Evolutionary conservation across 2,888 invertebrate species (phyloP).

Genomic region (Coelinius sp.): DNA sequence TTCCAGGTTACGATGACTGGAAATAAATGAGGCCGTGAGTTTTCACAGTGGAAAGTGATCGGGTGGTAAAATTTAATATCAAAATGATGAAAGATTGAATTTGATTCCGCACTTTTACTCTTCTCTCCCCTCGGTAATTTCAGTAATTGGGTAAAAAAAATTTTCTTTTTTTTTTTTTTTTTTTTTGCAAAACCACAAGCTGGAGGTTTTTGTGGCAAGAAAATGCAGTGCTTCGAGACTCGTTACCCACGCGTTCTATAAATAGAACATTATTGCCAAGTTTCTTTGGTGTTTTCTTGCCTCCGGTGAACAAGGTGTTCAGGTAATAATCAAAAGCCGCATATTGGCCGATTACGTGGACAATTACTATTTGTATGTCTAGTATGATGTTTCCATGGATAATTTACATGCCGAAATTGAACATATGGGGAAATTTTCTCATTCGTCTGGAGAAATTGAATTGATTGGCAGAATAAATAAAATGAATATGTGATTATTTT

Average conservation of each 20-base stretch:
- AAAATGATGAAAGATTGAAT: slow-evolving; percentile 15
- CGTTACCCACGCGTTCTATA: slow-evolving; percentile 32
- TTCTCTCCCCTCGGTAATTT: not conserved
- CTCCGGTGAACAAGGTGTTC: slow-evolving; percentile 14
- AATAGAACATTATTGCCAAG: slow-evolving; percentile 29
- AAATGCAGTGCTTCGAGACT: slow-evolving; percentile 17
- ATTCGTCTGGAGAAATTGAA: not conserved
- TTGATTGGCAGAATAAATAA: no score
- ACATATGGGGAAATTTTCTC: not conserved
- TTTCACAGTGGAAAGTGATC: slow-evolving; percentile 5
- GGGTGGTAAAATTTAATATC: slow-evolving; percentile 3
- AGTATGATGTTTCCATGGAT: slow-evolving; percentile 9
- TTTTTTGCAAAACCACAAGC: not conserved
- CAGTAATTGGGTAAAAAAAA: slow-evolving; percentile 18
- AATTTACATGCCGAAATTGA: not conserved
- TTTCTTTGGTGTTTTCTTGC: slow-evolving; percentile 20
- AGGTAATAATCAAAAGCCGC: slow-evolving; percentile 27
- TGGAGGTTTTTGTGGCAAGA: slow-evolving; percentile 28
- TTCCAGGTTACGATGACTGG: not conserved
- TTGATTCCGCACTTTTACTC: slow-evolving; percentile 15
- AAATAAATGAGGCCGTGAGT: not conserved
- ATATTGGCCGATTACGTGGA: slow-evolving; percentile 8
- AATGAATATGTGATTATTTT: no score
- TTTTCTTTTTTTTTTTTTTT: no score
- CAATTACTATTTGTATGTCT: slow-evolving; percentile 19